A percentile compares a stretch with the other conserved stretches of the same genome.
phyloP scores from a whole-genome alignment of 1,140 invertebrate genomes.

The Nephotettix cincticeps region DNA sequence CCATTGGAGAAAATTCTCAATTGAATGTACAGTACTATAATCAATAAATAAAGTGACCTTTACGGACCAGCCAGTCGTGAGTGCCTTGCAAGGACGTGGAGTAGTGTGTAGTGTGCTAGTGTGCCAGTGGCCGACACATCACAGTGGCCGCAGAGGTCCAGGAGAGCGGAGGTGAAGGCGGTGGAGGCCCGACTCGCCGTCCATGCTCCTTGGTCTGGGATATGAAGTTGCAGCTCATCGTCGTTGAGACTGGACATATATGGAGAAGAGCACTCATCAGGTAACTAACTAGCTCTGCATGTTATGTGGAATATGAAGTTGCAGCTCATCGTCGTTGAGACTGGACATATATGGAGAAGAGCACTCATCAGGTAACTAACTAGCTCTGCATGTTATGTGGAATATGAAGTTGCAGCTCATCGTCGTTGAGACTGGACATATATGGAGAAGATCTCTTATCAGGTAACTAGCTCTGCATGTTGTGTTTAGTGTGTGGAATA shows the following conservation, averaged over 20 bases:
- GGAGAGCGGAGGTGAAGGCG: too few species aligned
- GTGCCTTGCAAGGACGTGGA: too few species aligned
- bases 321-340: conserved; percentile 51
- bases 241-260: conserved; percentile 52
- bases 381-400: too few species aligned
- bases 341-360: conserved; percentile 50
- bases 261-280: conserved; percentile 50
- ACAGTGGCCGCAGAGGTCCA: too few species aligned
- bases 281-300: conserved; percentile 43
- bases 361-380: conserved; percentile 49
- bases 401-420: conserved; percentile 50
- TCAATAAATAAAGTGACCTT: too few species aligned
- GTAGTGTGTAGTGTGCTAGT: too few species aligned
- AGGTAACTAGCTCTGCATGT: too few species aligned
- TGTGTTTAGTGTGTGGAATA: too few species aligned
- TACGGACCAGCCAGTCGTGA: too few species aligned
- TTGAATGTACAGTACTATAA: too few species aligned
- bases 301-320: conserved; percentile 48
- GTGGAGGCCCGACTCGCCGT: not conserved
- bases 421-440: conserved; percentile 51
- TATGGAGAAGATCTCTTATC: conserved; percentile 49
- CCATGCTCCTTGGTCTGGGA: not conserved
- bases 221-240: conserved; percentile 51
- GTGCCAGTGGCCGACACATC: too few species aligned
- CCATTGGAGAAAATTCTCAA: too few species aligned